A percentile compares a stretch with the other conserved stretches of the same genome.
These are phyloP conservation scores for Trachymyrmex cornetzi DNA, from an alignment of 1,140 invertebrate genomes.

Conservation along the genomic window DNA sequence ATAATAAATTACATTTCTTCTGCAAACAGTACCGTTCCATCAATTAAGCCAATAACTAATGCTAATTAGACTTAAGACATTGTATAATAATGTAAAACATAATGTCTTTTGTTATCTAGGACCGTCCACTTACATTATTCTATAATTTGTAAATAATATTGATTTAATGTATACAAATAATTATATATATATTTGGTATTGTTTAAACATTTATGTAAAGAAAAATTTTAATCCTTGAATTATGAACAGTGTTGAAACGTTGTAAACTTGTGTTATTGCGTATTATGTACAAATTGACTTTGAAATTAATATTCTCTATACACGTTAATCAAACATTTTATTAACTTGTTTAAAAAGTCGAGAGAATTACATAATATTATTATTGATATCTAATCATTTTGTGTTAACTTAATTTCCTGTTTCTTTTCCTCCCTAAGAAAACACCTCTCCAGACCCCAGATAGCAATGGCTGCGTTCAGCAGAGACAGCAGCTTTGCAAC, in stretches of 20 bases:
- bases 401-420: conserved; percentile 14
- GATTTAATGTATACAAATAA: conserved; percentile 38
- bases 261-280: conserved; percentile 19
- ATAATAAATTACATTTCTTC: conserved; percentile 56
- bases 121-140: conserved; percentile 77
- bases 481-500: no score
- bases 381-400: not conserved
- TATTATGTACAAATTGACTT: conserved; percentile 31
- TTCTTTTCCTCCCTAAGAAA: not conserved
- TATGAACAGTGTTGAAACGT: conserved; percentile 2
- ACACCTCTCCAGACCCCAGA: not conserved
- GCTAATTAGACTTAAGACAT: conserved; percentile 65
- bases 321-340: conserved; percentile 15
- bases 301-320: not conserved
- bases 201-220: conserved; percentile 44
- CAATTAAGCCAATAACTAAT: conserved; percentile 61
- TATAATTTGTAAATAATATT: conserved; percentile 38
- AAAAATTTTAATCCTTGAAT: conserved; percentile 2
- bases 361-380: not conserved
- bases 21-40: conserved; percentile 63
- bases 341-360: conserved; percentile 14
- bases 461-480: no score
- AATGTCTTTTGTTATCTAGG: conserved; percentile 70
- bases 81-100: conserved; percentile 69
- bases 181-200: conserved; percentile 51